Evolutionary conservation across 53 echinoderm and acorn worm species (phyloP).

Genomic region (Mesocentrotus franciscanus): DNA sequence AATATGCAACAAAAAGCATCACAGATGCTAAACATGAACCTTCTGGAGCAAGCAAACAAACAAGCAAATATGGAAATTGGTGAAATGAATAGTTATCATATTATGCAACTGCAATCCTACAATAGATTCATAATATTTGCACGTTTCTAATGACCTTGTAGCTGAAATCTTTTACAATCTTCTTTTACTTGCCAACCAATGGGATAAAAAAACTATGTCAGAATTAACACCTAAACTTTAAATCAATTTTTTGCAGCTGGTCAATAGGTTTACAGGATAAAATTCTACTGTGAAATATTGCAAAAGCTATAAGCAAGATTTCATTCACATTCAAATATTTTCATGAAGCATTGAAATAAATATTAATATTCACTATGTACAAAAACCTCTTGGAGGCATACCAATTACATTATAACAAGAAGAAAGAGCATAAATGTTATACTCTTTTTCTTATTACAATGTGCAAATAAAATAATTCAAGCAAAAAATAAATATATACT

Average conservation of each 20-base stretch:
- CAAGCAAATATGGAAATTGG: background rate
- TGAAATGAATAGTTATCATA: background rate
- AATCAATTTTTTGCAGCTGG: background rate
- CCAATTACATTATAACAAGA: slow-evolving; percentile 12
- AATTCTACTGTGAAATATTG: background rate
- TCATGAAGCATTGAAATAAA: slow-evolving; percentile 22
- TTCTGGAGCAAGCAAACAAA: background rate
- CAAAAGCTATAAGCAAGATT: background rate
- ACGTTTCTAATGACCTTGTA: background rate
- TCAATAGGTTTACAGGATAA: background rate
- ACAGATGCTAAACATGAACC: slow-evolving; percentile 1
- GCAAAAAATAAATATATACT: background rate
- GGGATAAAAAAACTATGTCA: background rate
- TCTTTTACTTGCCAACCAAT: background rate
- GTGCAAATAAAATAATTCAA: slow-evolving; percentile 24
- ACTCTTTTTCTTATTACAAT: slow-evolving; percentile 4
- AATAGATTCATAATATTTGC: background rate
- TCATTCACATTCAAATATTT: background rate
- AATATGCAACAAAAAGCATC: slow-evolving; percentile 5
- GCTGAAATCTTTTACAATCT: background rate
- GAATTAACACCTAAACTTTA: background rate
- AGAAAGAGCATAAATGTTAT: slow-evolving; percentile 18
- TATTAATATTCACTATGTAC: background rate
- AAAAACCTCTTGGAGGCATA: slow-evolving; percentile 20
- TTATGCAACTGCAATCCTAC: background rate